Evolutionary conservation across 2,797 vertebrate genomes (phyloP).

Genomic region (Gymnoscopelus braueri): DNA sequence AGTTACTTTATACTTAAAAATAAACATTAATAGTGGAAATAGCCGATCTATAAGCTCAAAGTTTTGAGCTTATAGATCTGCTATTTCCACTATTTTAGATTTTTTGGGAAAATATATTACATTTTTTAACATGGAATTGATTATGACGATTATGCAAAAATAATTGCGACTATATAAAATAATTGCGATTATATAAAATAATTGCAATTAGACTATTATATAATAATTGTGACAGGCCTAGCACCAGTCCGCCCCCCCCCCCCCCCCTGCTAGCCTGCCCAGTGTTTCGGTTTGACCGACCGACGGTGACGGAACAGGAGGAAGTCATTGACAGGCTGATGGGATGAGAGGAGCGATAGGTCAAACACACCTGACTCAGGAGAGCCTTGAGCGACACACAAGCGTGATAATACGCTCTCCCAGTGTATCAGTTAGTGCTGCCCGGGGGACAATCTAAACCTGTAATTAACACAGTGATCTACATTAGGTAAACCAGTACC

Average conservation of each 20-base stretch:
- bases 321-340: slow-evolving; percentile 69
- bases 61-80: too few relatives aligned
- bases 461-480: slow-evolving; percentile 53
- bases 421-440: slow-evolving; percentile 36
- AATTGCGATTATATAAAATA: too few relatives aligned
- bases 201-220: too few relatives aligned
- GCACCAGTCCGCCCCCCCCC: too few relatives aligned
- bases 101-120: too few relatives aligned
- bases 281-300: slow-evolving; percentile 50
- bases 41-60: background rate
- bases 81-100: too few relatives aligned
- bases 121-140: too few relatives aligned
- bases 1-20: too few relatives aligned
- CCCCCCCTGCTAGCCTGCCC: slow-evolving; percentile 26
- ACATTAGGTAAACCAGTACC: slow-evolving; percentile 19
- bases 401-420: slow-evolving; percentile 28
- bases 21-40: too few relatives aligned
- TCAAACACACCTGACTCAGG: slow-evolving; percentile 63
- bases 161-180: too few relatives aligned
- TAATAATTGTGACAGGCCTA: too few relatives aligned
- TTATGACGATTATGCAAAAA: too few relatives aligned
- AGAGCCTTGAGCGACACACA: slow-evolving; percentile 49
- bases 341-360: slow-evolving; percentile 59
- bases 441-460: slow-evolving; percentile 25
- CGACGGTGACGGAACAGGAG: slow-evolving; percentile 48